A percentile compares a stretch with the other conserved stretches of the same genome.
These are phyloP conservation scores for Actinernus sp. DNA, from an alignment of 92 coral and sea anemone genomes.

Conservation along the genomic window DNA sequence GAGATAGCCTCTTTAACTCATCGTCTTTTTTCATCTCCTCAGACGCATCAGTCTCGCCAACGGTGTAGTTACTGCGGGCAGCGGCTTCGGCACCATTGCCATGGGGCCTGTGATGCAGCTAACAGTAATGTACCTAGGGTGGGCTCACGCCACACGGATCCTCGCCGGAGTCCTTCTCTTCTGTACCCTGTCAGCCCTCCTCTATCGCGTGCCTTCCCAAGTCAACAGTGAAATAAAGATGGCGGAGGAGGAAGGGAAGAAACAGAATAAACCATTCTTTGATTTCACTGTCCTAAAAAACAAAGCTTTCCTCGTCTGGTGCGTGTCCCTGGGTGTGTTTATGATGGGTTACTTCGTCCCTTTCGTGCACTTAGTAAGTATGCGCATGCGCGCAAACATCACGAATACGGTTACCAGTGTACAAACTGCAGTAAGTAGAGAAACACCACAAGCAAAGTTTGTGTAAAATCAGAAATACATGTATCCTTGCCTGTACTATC, in stretches of 20 bases:
- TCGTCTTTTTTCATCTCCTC: too few species aligned
- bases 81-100: conserved; percentile 95
- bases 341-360: conserved; percentile 97
- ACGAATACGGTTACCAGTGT: too few species aligned
- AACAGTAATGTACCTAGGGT: conserved; percentile 70
- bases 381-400: background rate
- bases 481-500: too few species aligned
- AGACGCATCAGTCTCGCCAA: conserved; percentile 91
- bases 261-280: conserved; percentile 64
- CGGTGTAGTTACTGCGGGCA: conserved; percentile 95
- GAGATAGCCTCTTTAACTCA: too few species aligned
- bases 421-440: too few species aligned
- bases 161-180: conserved; percentile 70
- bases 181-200: conserved; percentile 74
- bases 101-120: conserved; percentile 88
- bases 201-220: conserved; percentile 69
- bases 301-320: conserved; percentile 87
- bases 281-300: conserved; percentile 82
- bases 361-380: conserved; percentile 94
- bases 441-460: too few species aligned
- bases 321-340: conserved; percentile 82
- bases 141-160: conserved; percentile 81
- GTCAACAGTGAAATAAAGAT: background rate
- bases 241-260: conserved; percentile 15
- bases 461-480: too few species aligned